Percentiles rank a stretch among this genome's conserved stretches.
phyloP scores from a whole-genome alignment of 92 coral and sea anemone species.

The Meandrina meandrites region DNA sequence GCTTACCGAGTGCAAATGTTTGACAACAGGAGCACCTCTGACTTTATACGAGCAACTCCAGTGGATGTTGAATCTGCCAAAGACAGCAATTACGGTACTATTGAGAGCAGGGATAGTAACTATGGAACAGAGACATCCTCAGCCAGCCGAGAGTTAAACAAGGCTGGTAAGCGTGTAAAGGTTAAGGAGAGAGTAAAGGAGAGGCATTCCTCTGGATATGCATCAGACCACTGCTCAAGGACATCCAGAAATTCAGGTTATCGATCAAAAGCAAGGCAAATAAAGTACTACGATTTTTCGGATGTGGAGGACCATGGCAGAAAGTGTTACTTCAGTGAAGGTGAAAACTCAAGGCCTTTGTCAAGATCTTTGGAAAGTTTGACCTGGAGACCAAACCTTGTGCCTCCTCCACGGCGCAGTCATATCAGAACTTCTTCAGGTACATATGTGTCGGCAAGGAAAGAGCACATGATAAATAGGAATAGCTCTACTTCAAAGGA shows the following conservation, averaged over 20 bases:
- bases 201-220: conserved; percentile 36
- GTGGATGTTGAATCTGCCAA: conserved; percentile 77
- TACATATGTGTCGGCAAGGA: conserved; percentile 37
- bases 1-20: conserved; percentile 48
- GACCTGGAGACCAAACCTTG: conserved; percentile 50
- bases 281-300: conserved; percentile 65
- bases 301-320: conserved; percentile 68
- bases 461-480: conserved; percentile 37
- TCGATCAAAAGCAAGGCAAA: conserved; percentile 55
- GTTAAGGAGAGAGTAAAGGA: conserved; percentile 38
- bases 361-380: conserved; percentile 86
- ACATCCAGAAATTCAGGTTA: conserved; percentile 47
- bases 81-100: conserved; percentile 90
- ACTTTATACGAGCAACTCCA: conserved; percentile 85
- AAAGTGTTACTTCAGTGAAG: conserved; percentile 52
- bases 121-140: conserved; percentile 87
- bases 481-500: conserved; percentile 54
- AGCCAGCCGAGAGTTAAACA: conserved; percentile 38
- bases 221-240: conserved; percentile 41
- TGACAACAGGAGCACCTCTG: conserved; percentile 55
- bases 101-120: conserved; percentile 94
- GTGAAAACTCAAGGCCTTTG: conserved; percentile 62
- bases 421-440: conserved; percentile 45
- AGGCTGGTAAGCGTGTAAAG: conserved; percentile 32
- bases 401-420: conserved; percentile 29